Base-by-base conservation (phyloP, 2,797 vertebrate genomes). In the Spinibarbus caldwelli region DNA sequence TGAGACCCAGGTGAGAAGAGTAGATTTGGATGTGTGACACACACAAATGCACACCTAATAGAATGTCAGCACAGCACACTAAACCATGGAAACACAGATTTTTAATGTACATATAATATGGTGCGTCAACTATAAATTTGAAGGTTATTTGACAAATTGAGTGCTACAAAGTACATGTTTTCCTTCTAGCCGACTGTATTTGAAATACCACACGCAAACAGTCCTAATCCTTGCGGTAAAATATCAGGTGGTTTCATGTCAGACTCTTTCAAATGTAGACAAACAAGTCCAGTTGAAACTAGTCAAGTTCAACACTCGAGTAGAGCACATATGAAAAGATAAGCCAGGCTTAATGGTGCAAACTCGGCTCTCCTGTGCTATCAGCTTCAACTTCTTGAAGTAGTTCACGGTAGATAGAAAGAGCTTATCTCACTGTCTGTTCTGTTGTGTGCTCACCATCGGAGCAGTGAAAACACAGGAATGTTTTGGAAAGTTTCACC, bases 401-500 rank as follows among this genome's bases (percentile, higher is more conserved):
- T 82, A 87, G 84, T 89, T 87, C 76, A 79, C 54, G 34, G n/a
- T 49, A 84, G 77, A 87, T 87, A 86, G 84, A 73, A 72, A 76
- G 68, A 57, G 71, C 82, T 87, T 90, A 89, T 90, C 90, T 86
- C 41, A 23, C 62, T 8, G 82, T 84, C 78, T 89, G 82, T 81
- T 79, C 78, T 90, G 82, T 81, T 84, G 72, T 77, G 68, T 85
- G 59, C 83, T 84, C 80, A 62, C 78, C 73, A 82, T 67, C 68
- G 19, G 71, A 70, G 73, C 15, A 45, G 26, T 45, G 38, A 75
- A n/a, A 85, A 82, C 78, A 70, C 80, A 75, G 83, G 66, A 80
- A 78, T 86, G 85, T 78, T 84, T 81, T 19, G 9, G 47, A 83
- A 80, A 87, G 62, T 52, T 78, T 73, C 64, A 72, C 52, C 80